Base-by-base conservation (phyloP, 2,888 invertebrate genomes). In the Trileptium ribeirensis region DNA sequence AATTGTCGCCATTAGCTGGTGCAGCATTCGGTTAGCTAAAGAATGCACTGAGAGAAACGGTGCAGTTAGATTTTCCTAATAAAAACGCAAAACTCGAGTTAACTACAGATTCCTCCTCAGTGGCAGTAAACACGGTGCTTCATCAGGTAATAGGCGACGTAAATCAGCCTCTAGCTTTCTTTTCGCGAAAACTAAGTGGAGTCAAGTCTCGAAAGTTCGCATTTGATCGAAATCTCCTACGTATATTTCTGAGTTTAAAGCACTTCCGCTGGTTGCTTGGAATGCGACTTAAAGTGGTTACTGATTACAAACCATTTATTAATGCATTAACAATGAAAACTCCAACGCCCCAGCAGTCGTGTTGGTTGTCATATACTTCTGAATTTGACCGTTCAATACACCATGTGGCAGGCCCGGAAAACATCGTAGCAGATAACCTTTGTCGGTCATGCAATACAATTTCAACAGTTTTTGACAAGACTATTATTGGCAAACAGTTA, bases 291-390 rank as follows among this genome's bases (percentile, higher is more conserved):
- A 70, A 31, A 8, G 36, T 70, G 29, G 29, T 33, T 70, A 70
- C 70, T 33, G 70, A 70, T 29, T 36, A 70, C 29, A 70, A n/a
- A 70, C 70, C 70, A 8, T n/a, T 70, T 19, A 36, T 70, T 36
- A 70, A 70, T 36, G 70, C 70, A n/a, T 29, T 70, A 19, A 70
- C 70, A 8, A 70, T 70, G 70, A 70, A 70, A 29, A 70, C 29
- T n/a, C 70, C 70, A 8, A 15, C 70, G 8, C 70, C 70, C 3
- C 70, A 70, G 36, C 70, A 70, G 36, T 19, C 70, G 36, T 8
- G 70, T 8, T 70, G 70, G 70, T 70, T 70, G 36, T 70, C 70
- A 29, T 70, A 19, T 36, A 70, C 36, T 19, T 70, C 70, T 19
- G 70, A 70, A 70, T 70, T 64, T 64, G n/a, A 64, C 64, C 36